Conservation (phyloP, 2,113 vertebrate species). For the Eulemur macaco region DNA sequence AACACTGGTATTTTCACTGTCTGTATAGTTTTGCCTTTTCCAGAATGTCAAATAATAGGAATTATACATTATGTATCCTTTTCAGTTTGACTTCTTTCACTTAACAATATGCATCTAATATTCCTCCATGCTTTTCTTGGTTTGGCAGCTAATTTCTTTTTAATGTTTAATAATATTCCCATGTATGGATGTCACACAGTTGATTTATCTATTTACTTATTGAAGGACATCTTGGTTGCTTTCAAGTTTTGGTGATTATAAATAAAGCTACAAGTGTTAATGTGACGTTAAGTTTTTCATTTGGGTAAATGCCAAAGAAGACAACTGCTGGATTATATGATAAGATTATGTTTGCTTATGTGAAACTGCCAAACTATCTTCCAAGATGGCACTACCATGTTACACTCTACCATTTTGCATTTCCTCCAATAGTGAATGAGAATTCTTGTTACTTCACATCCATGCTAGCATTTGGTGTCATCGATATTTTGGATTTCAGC, state of each 20-base stretch:
- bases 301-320: background rate
- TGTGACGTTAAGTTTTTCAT: background rate
- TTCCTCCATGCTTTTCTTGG: background rate
- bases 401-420: too few relatives aligned
- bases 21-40: background rate
- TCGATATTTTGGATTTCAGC: too few relatives aligned
- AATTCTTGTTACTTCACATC: too few relatives aligned
- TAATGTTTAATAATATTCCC: background rate
- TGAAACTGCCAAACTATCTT: too few relatives aligned
- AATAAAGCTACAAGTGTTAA: background rate
- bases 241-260: background rate
- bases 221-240: background rate
- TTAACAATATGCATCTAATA: background rate
- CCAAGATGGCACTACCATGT: too few relatives aligned
- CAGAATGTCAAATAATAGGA: background rate
- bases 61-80: background rate
- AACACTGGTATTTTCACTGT: background rate
- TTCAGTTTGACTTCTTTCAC: background rate
- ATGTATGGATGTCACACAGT: background rate
- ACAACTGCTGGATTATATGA: too few relatives aligned
- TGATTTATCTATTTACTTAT: background rate
- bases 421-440: too few relatives aligned
- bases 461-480: too few relatives aligned
- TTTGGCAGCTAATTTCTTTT: background rate
- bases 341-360: too few relatives aligned